phyloP scores from a whole-genome alignment of 2,888 invertebrate genomes.

The Cryptosula pallasiana region DNA sequence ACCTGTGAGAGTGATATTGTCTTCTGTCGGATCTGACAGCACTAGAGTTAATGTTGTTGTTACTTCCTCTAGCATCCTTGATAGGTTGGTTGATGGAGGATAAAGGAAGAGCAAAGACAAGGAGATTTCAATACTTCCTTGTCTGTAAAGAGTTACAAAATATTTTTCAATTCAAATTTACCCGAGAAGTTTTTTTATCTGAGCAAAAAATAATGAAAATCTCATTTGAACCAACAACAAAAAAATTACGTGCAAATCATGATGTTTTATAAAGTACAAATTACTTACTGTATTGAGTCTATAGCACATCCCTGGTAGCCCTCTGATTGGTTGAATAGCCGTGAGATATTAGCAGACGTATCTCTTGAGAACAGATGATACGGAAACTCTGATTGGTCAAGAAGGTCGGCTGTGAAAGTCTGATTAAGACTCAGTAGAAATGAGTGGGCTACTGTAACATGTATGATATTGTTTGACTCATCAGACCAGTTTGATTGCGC shows the following conservation, averaged over 20 bases:
- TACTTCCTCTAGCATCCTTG: background rate
- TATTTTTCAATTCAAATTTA: no score
- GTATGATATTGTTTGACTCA: no score
- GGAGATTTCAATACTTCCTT: background rate
- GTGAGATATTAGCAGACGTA: background rate
- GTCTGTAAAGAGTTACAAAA: no score
- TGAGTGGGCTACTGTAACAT: background rate
- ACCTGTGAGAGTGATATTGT: background rate
- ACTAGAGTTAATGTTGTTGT: background rate
- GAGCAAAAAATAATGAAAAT: no score
- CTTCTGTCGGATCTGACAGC: background rate
- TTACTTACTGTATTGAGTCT: background rate
- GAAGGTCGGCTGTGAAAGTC: background rate
- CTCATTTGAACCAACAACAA: no score
- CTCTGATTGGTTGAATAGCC: background rate
- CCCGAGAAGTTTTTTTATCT: no score
- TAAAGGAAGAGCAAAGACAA: constrained; percentile 5
- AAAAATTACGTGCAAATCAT: no score
- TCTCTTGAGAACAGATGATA: background rate
- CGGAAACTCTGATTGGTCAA: background rate
- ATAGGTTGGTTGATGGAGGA: background rate
- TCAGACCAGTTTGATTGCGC: no score
- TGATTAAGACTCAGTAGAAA: background rate
- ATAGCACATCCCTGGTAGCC: background rate
- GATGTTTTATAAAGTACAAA: no score